Percentiles rank a stretch among this genome's conserved stretches.
Conservation (phyloP, 2,888 invertebrate species). For the Tetrapedia diversipes region DNA sequence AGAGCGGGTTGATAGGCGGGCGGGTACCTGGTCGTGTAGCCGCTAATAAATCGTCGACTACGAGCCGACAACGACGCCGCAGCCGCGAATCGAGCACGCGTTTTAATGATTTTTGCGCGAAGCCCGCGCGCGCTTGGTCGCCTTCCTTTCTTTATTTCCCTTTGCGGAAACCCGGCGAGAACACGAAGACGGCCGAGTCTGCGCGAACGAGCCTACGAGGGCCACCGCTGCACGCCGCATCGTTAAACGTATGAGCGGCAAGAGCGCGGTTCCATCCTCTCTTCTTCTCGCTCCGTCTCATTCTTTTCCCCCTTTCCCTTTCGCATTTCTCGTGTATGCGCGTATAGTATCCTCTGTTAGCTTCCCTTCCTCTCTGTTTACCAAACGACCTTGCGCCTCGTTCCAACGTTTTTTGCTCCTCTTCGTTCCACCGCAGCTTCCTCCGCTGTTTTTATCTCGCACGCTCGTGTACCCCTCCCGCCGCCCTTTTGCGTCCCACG, state of each 20-base stretch:
- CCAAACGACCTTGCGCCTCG: constrained; percentile 50
- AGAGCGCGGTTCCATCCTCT: constrained; percentile 41
- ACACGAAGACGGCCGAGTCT: constrained; percentile 73
- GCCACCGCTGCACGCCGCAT: constrained; percentile 28
- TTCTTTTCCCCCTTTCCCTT: constrained; percentile 22
- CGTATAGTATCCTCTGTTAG: constrained; percentile 28
- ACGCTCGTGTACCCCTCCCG: neutral
- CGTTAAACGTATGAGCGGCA: constrained; percentile 39
- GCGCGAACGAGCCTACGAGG: constrained; percentile 70
- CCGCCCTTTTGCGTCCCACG: neutral
- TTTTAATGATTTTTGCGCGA: constrained; percentile 77
- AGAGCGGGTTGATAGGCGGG: constrained; percentile 17
- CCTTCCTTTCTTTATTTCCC: constrained; percentile 73
- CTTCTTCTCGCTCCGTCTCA: constrained; percentile 5
- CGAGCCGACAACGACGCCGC: constrained; percentile 63
- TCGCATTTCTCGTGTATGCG: constrained; percentile 43
- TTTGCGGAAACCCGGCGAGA: constrained; percentile 68
- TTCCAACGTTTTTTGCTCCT: constrained; percentile 31
- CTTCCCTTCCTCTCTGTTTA: constrained; percentile 49
- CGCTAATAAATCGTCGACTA: constrained; percentile 61
- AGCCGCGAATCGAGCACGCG: constrained; percentile 68
- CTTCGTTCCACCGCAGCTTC: constrained; percentile 1
- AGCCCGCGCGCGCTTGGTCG: constrained; percentile 66
- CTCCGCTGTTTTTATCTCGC: constrained; percentile 2
- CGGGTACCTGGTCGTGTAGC: constrained; percentile 27